These are phyloP conservation scores for Peromyscus californicus DNA, from an alignment of 2,113 vertebrate genomes.

Conservation along the genomic window DNA sequence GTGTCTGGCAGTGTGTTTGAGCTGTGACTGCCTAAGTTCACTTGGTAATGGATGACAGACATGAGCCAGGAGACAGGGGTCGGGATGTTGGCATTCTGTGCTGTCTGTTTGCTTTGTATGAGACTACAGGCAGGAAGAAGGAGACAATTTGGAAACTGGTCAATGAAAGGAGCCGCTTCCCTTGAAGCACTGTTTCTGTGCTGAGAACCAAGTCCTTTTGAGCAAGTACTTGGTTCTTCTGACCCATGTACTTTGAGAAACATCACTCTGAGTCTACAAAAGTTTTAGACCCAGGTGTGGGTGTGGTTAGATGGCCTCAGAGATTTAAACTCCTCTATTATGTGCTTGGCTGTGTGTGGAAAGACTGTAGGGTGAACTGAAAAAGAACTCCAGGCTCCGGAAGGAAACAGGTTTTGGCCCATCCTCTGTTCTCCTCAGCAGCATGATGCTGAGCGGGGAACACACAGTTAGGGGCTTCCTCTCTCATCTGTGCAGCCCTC, in stretches of 20 bases:
- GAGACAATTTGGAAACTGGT: background rate
- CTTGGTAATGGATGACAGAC: background rate
- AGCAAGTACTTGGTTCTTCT: background rate
- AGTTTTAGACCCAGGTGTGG: background rate
- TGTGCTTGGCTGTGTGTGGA: background rate
- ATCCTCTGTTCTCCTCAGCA: background rate
- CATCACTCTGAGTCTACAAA: background rate
- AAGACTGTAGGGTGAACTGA: background rate
- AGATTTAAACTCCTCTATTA: background rate
- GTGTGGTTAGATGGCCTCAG: background rate
- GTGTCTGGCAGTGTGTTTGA: background rate
- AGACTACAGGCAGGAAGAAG: background rate
- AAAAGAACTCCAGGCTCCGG: background rate
- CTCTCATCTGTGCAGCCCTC: background rate
- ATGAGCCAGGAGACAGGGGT: background rate
- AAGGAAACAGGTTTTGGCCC: background rate
- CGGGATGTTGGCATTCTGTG: background rate
- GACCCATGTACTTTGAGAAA: background rate
- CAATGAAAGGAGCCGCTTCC: fast-evolving
- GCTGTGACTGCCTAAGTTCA: background rate
- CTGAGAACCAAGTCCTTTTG: background rate
- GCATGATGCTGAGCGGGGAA: background rate
- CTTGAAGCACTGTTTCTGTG: background rate
- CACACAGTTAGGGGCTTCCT: background rate
- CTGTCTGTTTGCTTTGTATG: background rate